These are phyloP conservation scores for Andrena fulva DNA, from an alignment of 2,888 invertebrate species.

Conservation along the genomic window DNA sequence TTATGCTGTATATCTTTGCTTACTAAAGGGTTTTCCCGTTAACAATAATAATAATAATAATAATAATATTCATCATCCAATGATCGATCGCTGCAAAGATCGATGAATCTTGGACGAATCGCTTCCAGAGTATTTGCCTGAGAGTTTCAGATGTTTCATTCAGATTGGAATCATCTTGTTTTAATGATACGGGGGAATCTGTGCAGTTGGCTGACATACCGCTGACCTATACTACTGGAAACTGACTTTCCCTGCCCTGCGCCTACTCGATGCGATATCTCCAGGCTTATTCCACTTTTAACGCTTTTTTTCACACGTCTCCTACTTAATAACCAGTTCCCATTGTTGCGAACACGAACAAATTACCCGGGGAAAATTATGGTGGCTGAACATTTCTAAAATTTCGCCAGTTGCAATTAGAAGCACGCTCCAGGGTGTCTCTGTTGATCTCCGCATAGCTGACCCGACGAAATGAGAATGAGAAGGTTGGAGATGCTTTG, in stretches of 20 bases:
- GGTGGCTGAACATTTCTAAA: not conserved
- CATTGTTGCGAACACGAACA: not conserved
- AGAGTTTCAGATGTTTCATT: no score
- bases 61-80: not conserved
- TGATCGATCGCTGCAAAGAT: not conserved
- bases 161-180: no score
- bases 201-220: not conserved
- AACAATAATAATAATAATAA: no score
- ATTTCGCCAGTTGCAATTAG: conserved; percentile 20
- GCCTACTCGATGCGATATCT: no score
- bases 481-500: not conserved
- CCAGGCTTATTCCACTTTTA: not conserved
- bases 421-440: not conserved
- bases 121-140: no score
- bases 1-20: no score
- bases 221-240: conserved; percentile 31
- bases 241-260: not conserved
- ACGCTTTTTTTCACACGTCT: not conserved
- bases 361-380: no score
- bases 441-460: conserved; percentile 13
- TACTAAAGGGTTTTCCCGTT: no score
- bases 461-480: conserved; percentile 28
- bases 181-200: not conserved
- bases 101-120: not conserved
- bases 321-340: no score